Conservation (phyloP, 2,113 vertebrate species). For the Platichthys stellatus region DNA sequence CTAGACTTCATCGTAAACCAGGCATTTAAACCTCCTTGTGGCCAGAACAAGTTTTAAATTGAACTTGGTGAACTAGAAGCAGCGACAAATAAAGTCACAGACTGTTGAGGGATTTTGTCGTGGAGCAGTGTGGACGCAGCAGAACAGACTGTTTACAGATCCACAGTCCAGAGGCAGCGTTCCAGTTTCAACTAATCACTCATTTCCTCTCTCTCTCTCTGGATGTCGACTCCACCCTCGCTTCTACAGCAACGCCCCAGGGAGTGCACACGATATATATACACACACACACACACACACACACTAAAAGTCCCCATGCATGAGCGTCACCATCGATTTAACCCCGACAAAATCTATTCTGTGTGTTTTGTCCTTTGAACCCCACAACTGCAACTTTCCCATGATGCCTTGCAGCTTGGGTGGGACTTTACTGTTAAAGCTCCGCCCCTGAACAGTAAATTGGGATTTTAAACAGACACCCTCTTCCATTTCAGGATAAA, state of each 20-base stretch:
- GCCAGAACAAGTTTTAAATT: too few relatives aligned
- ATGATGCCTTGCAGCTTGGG: background rate
- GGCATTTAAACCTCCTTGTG: too few relatives aligned
- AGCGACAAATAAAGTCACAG: too few relatives aligned
- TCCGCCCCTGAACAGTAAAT: background rate
- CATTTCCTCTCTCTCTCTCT: slow-evolving; percentile 53
- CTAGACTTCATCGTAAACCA: too few relatives aligned
- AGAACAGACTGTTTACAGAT: too few relatives aligned
- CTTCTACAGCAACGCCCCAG: slow-evolving; percentile 4
- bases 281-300: background rate
- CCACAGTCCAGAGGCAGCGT: too few relatives aligned
- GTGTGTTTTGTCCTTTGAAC: background rate
- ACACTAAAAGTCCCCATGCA: too few relatives aligned
- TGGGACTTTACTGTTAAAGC: background rate
- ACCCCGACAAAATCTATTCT: background rate
- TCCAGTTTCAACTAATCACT: slow-evolving; percentile 34
- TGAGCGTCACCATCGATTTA: background rate
- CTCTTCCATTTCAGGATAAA: background rate
- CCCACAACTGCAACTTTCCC: background rate
- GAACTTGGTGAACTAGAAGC: too few relatives aligned
- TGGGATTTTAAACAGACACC: background rate
- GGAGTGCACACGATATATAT: slow-evolving; percentile 10
- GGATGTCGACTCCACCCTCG: slow-evolving; percentile 27
- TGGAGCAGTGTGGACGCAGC: too few relatives aligned
- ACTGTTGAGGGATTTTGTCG: too few relatives aligned